Percentiles rank a stretch among this genome's conserved stretches.
Evolutionary conservation across 30 jellyfish, hydroid and myxozoan genomes (phyloP).

Genomic region (Phacellophora camtschatica): DNA sequence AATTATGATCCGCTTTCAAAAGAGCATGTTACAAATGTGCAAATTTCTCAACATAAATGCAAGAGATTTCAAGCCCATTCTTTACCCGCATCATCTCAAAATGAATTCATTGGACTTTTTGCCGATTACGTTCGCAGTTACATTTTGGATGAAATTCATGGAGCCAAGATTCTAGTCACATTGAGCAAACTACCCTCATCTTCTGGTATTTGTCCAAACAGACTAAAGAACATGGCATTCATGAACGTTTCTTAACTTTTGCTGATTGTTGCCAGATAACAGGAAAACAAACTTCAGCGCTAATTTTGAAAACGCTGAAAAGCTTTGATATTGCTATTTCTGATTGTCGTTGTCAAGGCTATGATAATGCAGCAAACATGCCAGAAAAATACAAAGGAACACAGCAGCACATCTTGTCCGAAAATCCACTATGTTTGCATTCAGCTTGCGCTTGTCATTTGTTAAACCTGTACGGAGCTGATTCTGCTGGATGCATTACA

Average conservation of each 20-base stretch:
- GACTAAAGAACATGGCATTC: neutral
- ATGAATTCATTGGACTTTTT: too few relatives aligned
- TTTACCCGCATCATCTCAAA: too few relatives aligned
- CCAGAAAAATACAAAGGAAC: neutral
- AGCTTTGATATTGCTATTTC: slow-evolving; percentile 36
- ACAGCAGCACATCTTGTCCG: neutral
- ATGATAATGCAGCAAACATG: slow-evolving; percentile 13
- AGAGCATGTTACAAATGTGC: slow-evolving; percentile 1
- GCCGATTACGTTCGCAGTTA: too few relatives aligned
- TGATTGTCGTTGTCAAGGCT: slow-evolving; percentile 67
- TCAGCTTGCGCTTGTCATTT: slow-evolving; percentile 3
- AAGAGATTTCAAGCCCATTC: neutral
- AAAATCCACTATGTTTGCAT: neutral
- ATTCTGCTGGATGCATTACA: slow-evolving; percentile 22
- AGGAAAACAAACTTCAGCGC: slow-evolving; percentile 16
- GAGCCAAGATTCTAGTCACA: slow-evolving; percentile 32
- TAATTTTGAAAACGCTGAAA: too few relatives aligned
- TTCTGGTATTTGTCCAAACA: slow-evolving; percentile 41
- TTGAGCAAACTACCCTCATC: slow-evolving; percentile 54
- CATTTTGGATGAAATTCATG: too few relatives aligned
- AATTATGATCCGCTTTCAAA: slow-evolving; percentile 24
- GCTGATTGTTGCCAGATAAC: slow-evolving; percentile 29
- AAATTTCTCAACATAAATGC: slow-evolving; percentile 9
- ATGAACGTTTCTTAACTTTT: slow-evolving; percentile 26
- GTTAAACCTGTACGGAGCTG: slow-evolving; percentile 6